Evolutionary conservation across 2,888 invertebrate genomes (phyloP).

Genomic region (Ophion slaviceki): DNA sequence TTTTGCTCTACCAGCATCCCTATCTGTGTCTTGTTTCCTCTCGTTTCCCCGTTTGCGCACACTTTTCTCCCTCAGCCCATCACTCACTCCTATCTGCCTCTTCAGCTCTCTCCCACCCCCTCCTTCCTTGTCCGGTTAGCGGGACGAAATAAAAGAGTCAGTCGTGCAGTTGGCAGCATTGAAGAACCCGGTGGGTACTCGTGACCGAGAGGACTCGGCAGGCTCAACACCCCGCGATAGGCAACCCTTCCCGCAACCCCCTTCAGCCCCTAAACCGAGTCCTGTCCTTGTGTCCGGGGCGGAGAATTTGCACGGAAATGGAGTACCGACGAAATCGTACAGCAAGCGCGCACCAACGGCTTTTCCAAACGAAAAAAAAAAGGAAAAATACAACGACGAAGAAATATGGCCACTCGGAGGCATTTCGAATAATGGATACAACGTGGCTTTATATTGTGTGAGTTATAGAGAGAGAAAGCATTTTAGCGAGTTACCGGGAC

Average conservation of each 20-base stretch:
- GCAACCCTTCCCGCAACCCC: neutral
- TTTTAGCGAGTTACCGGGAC: neutral
- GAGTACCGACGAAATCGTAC: constrained; percentile 24
- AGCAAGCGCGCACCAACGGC: neutral
- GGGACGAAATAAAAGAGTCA: constrained; percentile 38
- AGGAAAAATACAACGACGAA: neutral
- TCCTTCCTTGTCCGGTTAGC: neutral
- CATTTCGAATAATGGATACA: constrained; percentile 66
- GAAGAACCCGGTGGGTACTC: constrained; percentile 37
- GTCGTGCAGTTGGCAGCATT: constrained; percentile 50
- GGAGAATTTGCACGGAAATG: constrained; percentile 37
- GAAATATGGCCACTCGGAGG: constrained; percentile 59
- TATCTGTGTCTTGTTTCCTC: neutral
- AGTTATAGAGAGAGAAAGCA: constrained; percentile 8
- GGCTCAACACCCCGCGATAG: neutral
- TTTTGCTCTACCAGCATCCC: neutral
- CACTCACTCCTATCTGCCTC: neutral
- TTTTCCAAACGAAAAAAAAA: constrained; percentile 27
- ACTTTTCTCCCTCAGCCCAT: neutral
- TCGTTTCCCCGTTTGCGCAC: neutral
- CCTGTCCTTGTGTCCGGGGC: constrained; percentile 38
- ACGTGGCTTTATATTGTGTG: constrained; percentile 11
- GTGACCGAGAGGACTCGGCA: neutral
- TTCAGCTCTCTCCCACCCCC: neutral
- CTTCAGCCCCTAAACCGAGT: neutral